Conservation (phyloP, 2,113 vertebrate genomes). For the cat (Felis catus) region DNA sequence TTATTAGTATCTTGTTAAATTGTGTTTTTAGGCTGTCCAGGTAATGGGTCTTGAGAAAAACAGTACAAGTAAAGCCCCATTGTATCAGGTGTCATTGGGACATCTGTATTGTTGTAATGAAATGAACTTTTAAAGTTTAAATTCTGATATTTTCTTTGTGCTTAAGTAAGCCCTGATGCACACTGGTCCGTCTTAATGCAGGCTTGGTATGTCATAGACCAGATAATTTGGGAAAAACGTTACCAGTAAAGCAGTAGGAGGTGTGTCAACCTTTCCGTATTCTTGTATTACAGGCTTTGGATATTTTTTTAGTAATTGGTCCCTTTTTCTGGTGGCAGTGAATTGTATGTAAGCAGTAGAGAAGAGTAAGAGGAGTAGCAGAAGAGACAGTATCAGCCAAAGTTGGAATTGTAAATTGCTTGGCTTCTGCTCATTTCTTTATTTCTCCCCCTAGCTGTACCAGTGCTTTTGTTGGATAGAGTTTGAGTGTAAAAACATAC, state of each 20-base stretch:
- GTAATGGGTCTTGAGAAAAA: background rate
- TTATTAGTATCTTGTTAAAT: slow-evolving; percentile 29
- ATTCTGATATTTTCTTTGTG: background rate
- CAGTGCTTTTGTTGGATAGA: background rate
- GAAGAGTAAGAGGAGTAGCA: background rate
- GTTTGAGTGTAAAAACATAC: background rate
- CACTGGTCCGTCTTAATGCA: background rate
- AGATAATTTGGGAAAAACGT: background rate
- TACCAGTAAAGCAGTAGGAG: background rate
- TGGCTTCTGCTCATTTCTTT: background rate
- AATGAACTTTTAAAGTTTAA: slow-evolving; percentile 34
- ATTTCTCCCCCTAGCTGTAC: background rate
- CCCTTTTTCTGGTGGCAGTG: background rate
- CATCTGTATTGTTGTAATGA: background rate
- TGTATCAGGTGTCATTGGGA: background rate
- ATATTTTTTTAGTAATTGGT: background rate
- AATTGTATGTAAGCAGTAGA: background rate
- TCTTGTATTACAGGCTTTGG: background rate
- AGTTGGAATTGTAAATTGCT: background rate
- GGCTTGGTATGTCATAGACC: background rate
- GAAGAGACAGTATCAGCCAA: background rate
- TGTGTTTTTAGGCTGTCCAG: background rate
- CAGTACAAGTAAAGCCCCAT: background rate
- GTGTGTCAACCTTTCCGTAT: background rate
- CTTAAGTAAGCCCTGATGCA: background rate